Base-by-base conservation (phyloP, 2,888 invertebrate genomes). In the Seira ritae region DNA sequence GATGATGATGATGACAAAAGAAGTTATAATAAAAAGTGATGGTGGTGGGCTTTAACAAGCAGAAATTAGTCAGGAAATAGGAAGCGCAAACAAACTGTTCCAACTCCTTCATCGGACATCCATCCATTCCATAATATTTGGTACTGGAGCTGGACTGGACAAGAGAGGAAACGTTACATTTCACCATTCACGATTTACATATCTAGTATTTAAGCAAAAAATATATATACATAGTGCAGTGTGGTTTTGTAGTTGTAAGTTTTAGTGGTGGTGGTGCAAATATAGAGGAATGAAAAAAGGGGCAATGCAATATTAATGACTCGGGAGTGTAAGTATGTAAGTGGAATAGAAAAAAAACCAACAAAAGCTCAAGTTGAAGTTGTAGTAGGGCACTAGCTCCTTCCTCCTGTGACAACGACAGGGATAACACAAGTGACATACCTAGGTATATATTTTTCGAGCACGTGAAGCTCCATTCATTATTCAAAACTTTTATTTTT, bases 21-120 rank as follows among this genome's bases (percentile, higher is more conserved):
- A n/a, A 24, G 37, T 69, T 37, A 69, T 69, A n/a, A n/a, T n/a
- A n/a, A n/a, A 42, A 69, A 69, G 37, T 37, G 69, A 42, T 37
- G 69, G 2, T 19, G 20, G 4, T n/a, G n/a, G n/a, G n/a, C 12
- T 10, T 69, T 69, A 69, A 69, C 69, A 69, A 69, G 69, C 2
- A n/a, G 19, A 69, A 69, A 69, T 69, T 69, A 22, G 1, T 19
- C 42, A 69, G 69, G 37, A 68, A 31, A 31, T 68, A 31, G 15
- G 60, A 62, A 62, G 19, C 2, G 62, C 62, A 62, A 62, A 20
- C 62, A 62, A 62, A 19, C 22, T 62, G n/a, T n/a, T n/a, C n/a
- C n/a, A n/a, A n/a, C n/a, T 62, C n/a, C 12, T 62, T 62, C 62
- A 19, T 62, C 19, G 6, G 12, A 42, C 42, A 42, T 8, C 42